Evolutionary conservation across 23 tunicate genomes (phyloP).

Genomic region (Clavelina lepadiformis): DNA sequence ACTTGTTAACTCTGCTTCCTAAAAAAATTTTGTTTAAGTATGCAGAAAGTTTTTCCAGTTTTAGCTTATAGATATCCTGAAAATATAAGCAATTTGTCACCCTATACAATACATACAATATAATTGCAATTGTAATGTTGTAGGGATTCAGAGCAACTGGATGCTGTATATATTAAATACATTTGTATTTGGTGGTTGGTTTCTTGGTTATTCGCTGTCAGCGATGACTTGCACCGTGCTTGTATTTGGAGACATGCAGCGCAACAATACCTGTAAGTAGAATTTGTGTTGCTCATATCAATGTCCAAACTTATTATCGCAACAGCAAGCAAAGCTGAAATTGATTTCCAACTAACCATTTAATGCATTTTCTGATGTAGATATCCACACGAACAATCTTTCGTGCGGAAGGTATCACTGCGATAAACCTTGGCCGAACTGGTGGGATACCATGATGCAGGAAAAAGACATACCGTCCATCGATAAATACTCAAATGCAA

Average conservation of each 20-base stretch:
- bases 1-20: neutral
- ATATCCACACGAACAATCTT: neutral
- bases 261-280: slow-evolving; percentile 39
- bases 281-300: neutral
- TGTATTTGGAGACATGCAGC: slow-evolving; percentile 13
- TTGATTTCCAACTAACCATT: too few species aligned
- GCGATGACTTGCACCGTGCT: slow-evolving; percentile 12
- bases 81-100: neutral
- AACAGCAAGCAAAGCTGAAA: too few species aligned
- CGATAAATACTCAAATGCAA: slow-evolving; percentile 37
- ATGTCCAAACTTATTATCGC: too few species aligned
- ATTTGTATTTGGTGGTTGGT: slow-evolving; percentile 28
- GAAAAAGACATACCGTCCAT: slow-evolving; percentile 29
- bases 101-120: neutral
- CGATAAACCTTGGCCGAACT: slow-evolving; percentile 39
- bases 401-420: slow-evolving; percentile 21
- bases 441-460: slow-evolving; percentile 48
- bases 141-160: slow-evolving; percentile 41
- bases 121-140: neutral
- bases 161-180: slow-evolving; percentile 29
- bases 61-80: too few species aligned
- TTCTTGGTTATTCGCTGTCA: slow-evolving; percentile 13
- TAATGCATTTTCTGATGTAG: too few species aligned
- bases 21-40: neutral
- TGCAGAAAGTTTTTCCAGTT: neutral